phyloP scores from a whole-genome alignment of 2,888 invertebrate species.

The Phengaris arion region DNA sequence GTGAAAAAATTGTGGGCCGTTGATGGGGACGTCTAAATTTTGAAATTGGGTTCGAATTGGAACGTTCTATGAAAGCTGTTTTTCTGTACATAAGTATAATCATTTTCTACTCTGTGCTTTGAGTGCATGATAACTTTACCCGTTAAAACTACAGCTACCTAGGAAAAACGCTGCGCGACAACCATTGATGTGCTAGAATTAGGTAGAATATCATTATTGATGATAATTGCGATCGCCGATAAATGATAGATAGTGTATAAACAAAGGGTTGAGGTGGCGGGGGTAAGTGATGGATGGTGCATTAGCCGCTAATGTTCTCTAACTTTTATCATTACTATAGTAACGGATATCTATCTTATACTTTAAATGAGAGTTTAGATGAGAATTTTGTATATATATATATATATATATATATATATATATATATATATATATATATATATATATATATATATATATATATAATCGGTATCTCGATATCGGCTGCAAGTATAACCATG shows the following conservation, averaged over 20 bases:
- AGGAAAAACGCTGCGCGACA: background rate
- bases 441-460: too few relatives aligned
- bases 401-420: too few relatives aligned
- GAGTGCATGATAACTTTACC: background rate
- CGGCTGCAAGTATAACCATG: too few relatives aligned
- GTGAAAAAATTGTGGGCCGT: too few relatives aligned
- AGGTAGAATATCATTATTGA: constrained; percentile 21
- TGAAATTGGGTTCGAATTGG: too few relatives aligned
- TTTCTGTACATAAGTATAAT: too few relatives aligned
- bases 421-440: too few relatives aligned
- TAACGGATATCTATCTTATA: constrained; percentile 4
- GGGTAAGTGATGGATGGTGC: constrained; percentile 67
- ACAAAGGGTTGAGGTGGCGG: constrained; percentile 35
- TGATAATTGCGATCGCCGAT: constrained; percentile 21
- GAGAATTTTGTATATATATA: too few relatives aligned
- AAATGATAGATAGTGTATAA: constrained; percentile 36
- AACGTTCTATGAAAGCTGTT: too few relatives aligned
- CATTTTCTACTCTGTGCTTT: background rate
- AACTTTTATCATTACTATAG: constrained; percentile 48
- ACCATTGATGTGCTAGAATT: background rate
- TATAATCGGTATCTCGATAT: too few relatives aligned
- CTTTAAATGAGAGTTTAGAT: too few relatives aligned
- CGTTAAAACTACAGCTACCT: background rate
- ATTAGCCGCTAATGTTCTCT: constrained; percentile 50
- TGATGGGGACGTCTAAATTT: too few relatives aligned